These are phyloP conservation scores for Ctenomys sociabilis DNA, from an alignment of 2,113 vertebrate species.

Conservation along the genomic window DNA sequence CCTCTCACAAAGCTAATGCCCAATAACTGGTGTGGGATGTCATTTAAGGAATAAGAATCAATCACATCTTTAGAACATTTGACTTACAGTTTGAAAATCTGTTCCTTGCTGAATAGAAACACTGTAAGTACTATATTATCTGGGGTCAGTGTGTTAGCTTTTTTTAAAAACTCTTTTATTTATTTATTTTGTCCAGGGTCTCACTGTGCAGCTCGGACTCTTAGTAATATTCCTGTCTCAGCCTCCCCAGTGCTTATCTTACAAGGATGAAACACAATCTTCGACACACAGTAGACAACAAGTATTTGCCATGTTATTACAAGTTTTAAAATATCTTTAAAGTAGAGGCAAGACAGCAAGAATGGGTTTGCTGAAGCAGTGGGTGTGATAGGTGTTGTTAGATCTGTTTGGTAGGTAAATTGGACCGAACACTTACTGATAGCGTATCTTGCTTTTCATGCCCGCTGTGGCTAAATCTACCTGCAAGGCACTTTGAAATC, in stretches of 20 bases:
- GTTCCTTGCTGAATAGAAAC: neutral
- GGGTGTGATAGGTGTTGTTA: accelerated
- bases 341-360: neutral
- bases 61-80: neutral
- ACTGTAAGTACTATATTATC: neutral
- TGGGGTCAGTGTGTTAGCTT: neutral
- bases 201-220: too few species aligned
- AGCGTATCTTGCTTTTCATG: neutral
- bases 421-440: neutral
- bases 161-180: too few species aligned
- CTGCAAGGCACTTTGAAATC: neutral
- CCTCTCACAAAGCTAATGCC: neutral
- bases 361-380: neutral
- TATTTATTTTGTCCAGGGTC: too few species aligned
- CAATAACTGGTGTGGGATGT: neutral
- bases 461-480: neutral
- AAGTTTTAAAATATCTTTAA: neutral
- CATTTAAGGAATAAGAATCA: neutral
- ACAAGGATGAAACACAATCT: neutral
- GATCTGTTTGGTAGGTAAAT: accelerated
- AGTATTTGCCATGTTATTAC: neutral
- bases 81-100: neutral
- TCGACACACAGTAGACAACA: neutral
- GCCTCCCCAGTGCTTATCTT: neutral
- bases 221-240: too few species aligned